Evolutionary conservation across 2,888 invertebrate genomes (phyloP).

Genomic region (Temnothorax ravouxi): DNA sequence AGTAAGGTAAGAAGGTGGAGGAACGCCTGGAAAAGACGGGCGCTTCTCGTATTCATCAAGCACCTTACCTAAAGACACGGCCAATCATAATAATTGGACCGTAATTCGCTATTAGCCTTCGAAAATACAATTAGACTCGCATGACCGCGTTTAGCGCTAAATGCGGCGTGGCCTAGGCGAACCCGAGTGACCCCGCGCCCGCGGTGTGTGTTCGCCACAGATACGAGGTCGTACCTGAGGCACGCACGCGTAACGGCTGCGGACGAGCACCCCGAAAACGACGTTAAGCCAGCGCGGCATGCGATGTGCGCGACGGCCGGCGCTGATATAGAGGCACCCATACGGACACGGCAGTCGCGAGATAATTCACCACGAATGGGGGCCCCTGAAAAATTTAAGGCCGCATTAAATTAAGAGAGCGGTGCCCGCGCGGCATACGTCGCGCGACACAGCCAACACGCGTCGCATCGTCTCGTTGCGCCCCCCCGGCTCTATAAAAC

Average conservation of each 20-base stretch:
- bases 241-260: conserved; percentile 47
- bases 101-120: conserved; percentile 7
- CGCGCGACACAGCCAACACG: not conserved
- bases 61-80: not conserved
- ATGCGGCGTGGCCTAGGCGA: conserved; percentile 23
- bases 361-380: conserved; percentile 45
- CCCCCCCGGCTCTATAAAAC: not conserved
- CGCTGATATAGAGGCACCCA: conserved; percentile 28
- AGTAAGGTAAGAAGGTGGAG: not conserved
- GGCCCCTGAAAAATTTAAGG: conserved; percentile 35
- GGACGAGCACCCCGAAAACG: conserved; percentile 39
- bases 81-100: conserved; percentile 16
- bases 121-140: conserved; percentile 32
- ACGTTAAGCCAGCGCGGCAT: conserved; percentile 13
- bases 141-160: conserved; percentile 15
- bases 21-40: not conserved
- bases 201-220: not conserved
- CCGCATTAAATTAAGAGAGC: conserved; percentile 48
- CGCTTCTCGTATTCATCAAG: not conserved
- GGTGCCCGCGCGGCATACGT: not conserved
- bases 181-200: conserved; percentile 11
- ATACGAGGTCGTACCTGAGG: conserved; percentile 30
- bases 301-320: not conserved
- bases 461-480: not conserved
- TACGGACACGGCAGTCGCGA: not conserved